phyloP scores from a whole-genome alignment of 2,888 invertebrate genomes.

The Trisateles emortualis region DNA sequence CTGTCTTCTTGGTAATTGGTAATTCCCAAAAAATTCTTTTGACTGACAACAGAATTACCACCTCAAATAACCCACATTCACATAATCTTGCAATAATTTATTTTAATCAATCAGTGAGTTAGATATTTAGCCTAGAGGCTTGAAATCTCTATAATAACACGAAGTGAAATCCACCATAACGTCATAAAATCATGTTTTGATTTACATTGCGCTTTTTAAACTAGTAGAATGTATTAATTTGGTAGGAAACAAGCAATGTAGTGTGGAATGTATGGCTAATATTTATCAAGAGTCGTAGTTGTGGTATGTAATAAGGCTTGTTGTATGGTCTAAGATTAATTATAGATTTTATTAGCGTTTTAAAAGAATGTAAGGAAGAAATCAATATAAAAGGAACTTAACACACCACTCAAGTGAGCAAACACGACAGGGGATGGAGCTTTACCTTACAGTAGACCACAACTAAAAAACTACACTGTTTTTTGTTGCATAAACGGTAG shows the following conservation, averaged over 20 bases:
- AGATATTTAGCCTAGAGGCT: slow-evolving; percentile 8
- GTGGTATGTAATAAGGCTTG: slow-evolving; percentile 33
- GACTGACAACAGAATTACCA: background rate
- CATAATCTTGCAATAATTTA: slow-evolving; percentile 8
- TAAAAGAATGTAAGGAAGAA: too few relatives aligned
- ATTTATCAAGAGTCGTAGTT: slow-evolving; percentile 41
- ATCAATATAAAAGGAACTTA: too few relatives aligned
- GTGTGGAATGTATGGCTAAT: slow-evolving; percentile 30
- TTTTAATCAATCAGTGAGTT: slow-evolving; percentile 17
- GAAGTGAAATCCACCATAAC: slow-evolving; percentile 13
- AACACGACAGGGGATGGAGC: too few relatives aligned
- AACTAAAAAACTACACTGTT: too few relatives aligned
- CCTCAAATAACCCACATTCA: background rate
- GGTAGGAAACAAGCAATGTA: slow-evolving; percentile 17
- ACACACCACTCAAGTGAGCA: too few relatives aligned
- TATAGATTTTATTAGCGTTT: too few relatives aligned
- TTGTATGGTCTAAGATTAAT: slow-evolving; percentile 18
- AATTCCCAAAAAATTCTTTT: too few relatives aligned
- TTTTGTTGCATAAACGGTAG: too few relatives aligned
- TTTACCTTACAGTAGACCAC: too few relatives aligned
- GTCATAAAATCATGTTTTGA: background rate
- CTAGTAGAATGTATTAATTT: background rate
- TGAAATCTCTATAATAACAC: slow-evolving; percentile 10
- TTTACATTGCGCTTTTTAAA: slow-evolving; percentile 12
- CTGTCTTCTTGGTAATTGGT: too few relatives aligned